Evolutionary conservation across 2,888 invertebrate genomes (phyloP).

Genomic region (Salpingus planirostris): DNA sequence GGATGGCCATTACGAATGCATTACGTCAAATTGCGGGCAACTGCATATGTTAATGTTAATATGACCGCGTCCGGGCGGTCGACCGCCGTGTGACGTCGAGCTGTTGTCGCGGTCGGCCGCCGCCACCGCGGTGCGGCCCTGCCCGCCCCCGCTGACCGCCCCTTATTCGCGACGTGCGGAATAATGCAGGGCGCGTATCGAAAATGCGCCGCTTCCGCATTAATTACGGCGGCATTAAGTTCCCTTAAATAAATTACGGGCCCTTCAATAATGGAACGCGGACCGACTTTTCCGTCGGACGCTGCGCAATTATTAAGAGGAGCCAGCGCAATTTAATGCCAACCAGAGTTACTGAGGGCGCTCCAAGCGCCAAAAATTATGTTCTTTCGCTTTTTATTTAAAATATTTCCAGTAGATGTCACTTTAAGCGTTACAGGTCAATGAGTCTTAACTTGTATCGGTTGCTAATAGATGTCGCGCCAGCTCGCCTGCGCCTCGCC

Average conservation of each 20-base stretch:
- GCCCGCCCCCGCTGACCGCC: slow-evolving; percentile 18
- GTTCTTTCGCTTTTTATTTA: too few relatives aligned
- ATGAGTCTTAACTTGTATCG: too few relatives aligned
- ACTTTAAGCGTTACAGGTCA: too few relatives aligned
- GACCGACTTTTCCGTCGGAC: too few relatives aligned
- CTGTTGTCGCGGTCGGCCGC: slow-evolving; percentile 29
- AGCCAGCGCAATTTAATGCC: too few relatives aligned
- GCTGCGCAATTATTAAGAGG: too few relatives aligned
- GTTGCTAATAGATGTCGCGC: too few relatives aligned
- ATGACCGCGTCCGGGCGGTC: slow-evolving; percentile 28
- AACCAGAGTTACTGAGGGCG: too few relatives aligned
- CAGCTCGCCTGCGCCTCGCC: too few relatives aligned
- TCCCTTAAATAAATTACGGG: slow-evolving; percentile 14
- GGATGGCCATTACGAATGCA: slow-evolving; percentile 24
- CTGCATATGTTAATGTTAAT: slow-evolving; percentile 36
- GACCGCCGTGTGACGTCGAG: slow-evolving; percentile 32
- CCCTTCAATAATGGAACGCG: too few relatives aligned
- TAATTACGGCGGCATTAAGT: slow-evolving; percentile 15
- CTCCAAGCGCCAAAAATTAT: too few relatives aligned
- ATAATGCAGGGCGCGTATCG: slow-evolving; percentile 17
- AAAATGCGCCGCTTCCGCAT: slow-evolving; percentile 18
- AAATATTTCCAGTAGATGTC: too few relatives aligned
- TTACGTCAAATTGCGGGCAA: slow-evolving; percentile 30
- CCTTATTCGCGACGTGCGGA: slow-evolving; percentile 9
- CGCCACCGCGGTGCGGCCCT: slow-evolving; percentile 24